phyloP scores from a whole-genome alignment of 2,888 invertebrate species.

The Schrankia costaestrigalis region DNA sequence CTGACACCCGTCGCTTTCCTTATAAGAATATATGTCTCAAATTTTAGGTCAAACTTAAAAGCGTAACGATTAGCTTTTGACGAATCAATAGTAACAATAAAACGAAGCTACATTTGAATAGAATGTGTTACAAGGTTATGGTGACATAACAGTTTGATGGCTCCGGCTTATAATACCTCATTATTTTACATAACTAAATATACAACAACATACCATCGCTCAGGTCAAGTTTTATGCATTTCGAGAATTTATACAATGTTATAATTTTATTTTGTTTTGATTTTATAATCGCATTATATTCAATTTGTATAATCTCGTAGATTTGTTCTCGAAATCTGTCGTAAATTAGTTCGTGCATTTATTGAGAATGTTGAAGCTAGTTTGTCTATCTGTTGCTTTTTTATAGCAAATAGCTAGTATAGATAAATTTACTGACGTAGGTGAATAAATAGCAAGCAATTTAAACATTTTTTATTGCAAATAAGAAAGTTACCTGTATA shows the following conservation, averaged over 20 bases:
- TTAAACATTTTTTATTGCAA: no score
- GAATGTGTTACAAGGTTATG: conserved; percentile 50
- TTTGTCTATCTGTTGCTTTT: no score
- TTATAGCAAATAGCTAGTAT: no score
- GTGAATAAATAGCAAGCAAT: no score
- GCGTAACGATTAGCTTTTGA: conserved; percentile 20
- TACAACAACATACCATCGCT: conserved; percentile 30
- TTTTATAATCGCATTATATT: no score
- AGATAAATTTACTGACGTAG: no score
- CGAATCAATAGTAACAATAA: conserved; percentile 25
- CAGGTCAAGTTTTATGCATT: conserved; percentile 38
- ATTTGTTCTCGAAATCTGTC: no score
- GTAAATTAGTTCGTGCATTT: no score
- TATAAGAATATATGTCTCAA: conserved; percentile 33
- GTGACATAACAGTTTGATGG: conserved; percentile 38
- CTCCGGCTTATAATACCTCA: conserved; percentile 38
- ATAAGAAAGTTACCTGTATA: no score
- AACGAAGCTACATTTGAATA: conserved; percentile 22
- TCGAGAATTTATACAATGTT: not conserved
- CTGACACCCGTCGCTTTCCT: conserved; percentile 56
- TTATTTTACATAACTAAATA: conserved; percentile 38
- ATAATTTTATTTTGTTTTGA: not conserved
- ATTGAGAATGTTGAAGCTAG: no score
- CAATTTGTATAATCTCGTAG: no score
- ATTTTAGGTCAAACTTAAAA: conserved; percentile 53